Base-by-base conservation (phyloP, 2,797 vertebrate genomes). In the Neopelma chrysocephalum region DNA sequence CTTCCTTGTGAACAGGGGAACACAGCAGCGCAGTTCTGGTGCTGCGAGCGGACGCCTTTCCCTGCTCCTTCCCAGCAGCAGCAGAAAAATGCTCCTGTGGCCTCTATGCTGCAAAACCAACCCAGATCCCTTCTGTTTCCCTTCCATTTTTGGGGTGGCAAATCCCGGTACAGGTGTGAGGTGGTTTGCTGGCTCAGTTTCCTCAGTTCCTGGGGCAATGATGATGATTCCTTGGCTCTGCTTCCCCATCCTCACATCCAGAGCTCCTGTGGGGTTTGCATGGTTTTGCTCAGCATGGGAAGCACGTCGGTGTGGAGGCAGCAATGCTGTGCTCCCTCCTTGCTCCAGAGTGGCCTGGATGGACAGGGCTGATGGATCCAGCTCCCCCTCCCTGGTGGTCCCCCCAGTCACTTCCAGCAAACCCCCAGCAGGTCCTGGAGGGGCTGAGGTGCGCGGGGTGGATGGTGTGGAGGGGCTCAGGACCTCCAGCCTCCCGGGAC, bases 261-360 rank as follows among this genome's bases (percentile, higher is more conserved):
- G 64, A 75, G 47, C 19, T 29, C 47, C 53, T 3, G 1, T 2
- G 50, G 72, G 61, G 6, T 32, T n/a, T 12, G 15, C 11, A 0
- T 0, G 6, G 45, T 25, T 70, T 54, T 70, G 56, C 25, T 22
- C 6, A 2, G 51, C 58, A 1, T 1, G 5, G 3, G 62, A 27
- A 50, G 19, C 13, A 1, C 2, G 1, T 16, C 14, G 0, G 3
- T 3, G 1, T 1, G 66, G 58, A 36, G 40, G 87, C 64, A 6
- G 82, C 16, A 5, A 23, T 9, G 36, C 2, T 7, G 3, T 2
- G 34, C 47, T 38, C 23, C 76, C 79, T 48, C 22, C 56, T n/a
- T 6, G 0, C 82, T 62, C 12, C 1, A 1, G 15, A 43, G 34
- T 2, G 1, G 42, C 56, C 8, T 0, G 0, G 31, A 3, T 6